Evolutionary conservation across 2,888 invertebrate genomes (phyloP).

Genomic region (Drosophila picticornis): DNA sequence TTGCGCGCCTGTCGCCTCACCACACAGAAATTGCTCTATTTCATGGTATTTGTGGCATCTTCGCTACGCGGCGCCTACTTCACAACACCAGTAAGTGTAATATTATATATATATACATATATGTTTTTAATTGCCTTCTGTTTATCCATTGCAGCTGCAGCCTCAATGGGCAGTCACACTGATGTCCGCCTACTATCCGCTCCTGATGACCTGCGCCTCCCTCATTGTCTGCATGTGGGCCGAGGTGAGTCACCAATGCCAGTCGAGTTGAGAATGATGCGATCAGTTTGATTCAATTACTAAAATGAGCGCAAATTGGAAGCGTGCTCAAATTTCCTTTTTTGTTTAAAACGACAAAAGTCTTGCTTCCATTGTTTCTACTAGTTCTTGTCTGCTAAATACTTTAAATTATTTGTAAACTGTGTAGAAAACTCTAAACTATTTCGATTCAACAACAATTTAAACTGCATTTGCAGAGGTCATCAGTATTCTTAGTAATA

Average conservation of each 20-base stretch:
- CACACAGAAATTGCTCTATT: slow-evolving; percentile 95
- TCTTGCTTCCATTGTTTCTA: neutral
- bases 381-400: neutral
- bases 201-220: slow-evolving; percentile 94
- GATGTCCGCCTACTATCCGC: slow-evolving; percentile 95
- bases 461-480: neutral
- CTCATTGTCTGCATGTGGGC: slow-evolving; percentile 97
- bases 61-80: slow-evolving; percentile 95
- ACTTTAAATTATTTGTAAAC: neutral
- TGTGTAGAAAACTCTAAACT: neutral
- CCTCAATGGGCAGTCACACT: slow-evolving; percentile 95
- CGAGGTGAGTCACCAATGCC: slow-evolving; percentile 88
- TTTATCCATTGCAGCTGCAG: slow-evolving; percentile 87
- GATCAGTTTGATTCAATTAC: neutral
- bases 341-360: neutral
- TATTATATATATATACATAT: neutral
- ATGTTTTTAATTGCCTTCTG: neutral
- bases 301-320: slow-evolving; percentile 1
- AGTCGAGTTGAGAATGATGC: neutral
- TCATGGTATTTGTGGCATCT: slow-evolving; percentile 94
- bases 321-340: neutral
- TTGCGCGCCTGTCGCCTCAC: slow-evolving; percentile 93
- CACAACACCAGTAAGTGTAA: slow-evolving; percentile 91
- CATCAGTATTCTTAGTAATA: neutral
- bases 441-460: neutral